These are phyloP conservation scores for Siphonodentalium dalli DNA, from an alignment of 2,888 invertebrate species.

Conservation along the genomic window DNA sequence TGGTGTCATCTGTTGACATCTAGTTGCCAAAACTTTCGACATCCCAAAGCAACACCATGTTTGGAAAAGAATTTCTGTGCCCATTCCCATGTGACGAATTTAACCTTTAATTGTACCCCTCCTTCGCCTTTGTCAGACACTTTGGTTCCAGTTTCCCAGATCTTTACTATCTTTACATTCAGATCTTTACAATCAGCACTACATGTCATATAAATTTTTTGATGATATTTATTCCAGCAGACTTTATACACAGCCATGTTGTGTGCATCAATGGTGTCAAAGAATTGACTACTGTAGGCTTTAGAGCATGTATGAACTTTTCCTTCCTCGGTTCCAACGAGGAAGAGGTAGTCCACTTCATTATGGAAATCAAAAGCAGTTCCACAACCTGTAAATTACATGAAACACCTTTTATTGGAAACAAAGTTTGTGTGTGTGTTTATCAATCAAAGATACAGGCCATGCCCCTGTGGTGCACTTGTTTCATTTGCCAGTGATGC, in stretches of 20 bases:
- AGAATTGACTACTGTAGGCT: constrained; percentile 64
- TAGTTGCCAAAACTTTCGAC: too few relatives aligned
- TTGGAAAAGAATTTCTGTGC: too few relatives aligned
- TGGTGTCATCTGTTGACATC: too few relatives aligned
- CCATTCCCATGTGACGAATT: too few relatives aligned
- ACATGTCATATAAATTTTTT: constrained; percentile 89
- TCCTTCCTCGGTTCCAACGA: constrained; percentile 93
- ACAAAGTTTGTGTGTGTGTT: too few relatives aligned
- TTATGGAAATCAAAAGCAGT: constrained; percentile 90
- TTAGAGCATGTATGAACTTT: constrained; percentile 89
- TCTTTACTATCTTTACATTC: constrained; percentile 92
- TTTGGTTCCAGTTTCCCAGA: constrained; percentile 79
- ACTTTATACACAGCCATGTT: constrained; percentile 88
- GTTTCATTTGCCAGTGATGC: too few relatives aligned
- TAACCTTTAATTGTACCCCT: too few relatives aligned
- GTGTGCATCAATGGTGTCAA: constrained; percentile 75
- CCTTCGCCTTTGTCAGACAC: too few relatives aligned
- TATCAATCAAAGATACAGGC: too few relatives aligned
- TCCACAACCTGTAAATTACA: constrained; percentile 74
- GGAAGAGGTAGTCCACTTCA: constrained; percentile 78
- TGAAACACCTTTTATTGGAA: too few relatives aligned
- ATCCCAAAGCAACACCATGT: too few relatives aligned
- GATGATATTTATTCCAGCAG: constrained; percentile 89
- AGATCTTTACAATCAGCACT: constrained; percentile 95
- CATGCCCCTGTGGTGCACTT: too few relatives aligned